Conservation (phyloP, 2,113 vertebrate genomes). For the Saccopteryx leptura region DNA sequence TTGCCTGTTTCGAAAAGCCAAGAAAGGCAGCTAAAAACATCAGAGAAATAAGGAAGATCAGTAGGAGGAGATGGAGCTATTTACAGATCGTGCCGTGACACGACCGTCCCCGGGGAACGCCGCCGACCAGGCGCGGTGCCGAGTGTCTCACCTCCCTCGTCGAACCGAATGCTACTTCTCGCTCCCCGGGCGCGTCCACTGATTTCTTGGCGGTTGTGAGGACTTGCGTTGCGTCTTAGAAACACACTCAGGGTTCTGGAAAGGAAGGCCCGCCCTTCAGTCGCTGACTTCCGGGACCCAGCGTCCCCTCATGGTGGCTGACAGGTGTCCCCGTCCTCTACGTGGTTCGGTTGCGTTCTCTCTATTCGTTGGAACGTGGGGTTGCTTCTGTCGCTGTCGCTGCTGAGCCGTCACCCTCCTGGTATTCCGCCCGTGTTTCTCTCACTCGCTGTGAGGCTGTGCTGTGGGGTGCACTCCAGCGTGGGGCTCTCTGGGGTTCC, state of each 20-base stretch:
- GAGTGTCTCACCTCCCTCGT: no score
- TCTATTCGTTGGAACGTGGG: rapidly evolving
- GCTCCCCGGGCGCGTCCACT: no score
- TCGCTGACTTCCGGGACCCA: rapidly evolving
- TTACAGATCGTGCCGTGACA: rapidly evolving
- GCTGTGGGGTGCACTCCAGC: rapidly evolving
- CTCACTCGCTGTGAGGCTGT: not conserved
- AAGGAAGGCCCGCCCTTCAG: rapidly evolving
- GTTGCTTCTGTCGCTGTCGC: not conserved
- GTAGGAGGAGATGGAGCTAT: rapidly evolving
- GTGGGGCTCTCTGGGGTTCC: not conserved
- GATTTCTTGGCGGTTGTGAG: not conserved
- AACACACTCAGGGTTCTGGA: rapidly evolving
- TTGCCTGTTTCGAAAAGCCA: not conserved
- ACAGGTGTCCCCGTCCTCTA: rapidly evolving
- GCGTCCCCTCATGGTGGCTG: rapidly evolving
- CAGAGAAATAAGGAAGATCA: not conserved
- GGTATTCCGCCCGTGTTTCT: not conserved
- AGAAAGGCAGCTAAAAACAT: not conserved
- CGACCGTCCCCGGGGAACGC: rapidly evolving
- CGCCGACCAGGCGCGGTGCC: rapidly evolving
- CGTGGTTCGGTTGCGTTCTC: rapidly evolving
- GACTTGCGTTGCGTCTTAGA: not conserved
- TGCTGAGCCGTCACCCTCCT: not conserved
- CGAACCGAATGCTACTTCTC: rapidly evolving